phyloP scores from a whole-genome alignment of 1,140 invertebrate genomes.

The Saccostrea cuccullata region DNA sequence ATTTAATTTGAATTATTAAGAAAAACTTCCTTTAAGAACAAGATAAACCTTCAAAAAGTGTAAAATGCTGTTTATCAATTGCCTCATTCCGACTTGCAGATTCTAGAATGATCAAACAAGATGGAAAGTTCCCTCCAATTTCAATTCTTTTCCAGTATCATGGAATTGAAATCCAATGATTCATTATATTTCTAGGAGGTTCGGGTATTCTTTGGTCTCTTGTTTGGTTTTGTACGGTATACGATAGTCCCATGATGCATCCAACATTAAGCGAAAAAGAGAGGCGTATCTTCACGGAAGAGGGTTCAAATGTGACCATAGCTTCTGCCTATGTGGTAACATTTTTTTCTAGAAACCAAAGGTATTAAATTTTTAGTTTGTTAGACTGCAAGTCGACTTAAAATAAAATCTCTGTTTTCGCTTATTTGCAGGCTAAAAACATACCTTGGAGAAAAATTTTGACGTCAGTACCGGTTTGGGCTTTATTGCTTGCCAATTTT shows the following conservation, averaged over 20 bases:
- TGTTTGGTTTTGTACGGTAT: slow-evolving; percentile 57
- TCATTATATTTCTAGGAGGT: slow-evolving; percentile 47
- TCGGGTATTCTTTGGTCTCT: slow-evolving; percentile 63
- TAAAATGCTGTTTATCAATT: no score
- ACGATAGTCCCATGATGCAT: slow-evolving; percentile 58
- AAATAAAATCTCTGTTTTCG: neutral
- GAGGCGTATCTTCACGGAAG: slow-evolving; percentile 43
- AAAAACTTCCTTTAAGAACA: no score
- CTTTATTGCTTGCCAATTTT: slow-evolving; percentile 60
- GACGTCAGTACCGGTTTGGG: slow-evolving; percentile 60
- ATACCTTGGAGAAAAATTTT: slow-evolving; percentile 63
- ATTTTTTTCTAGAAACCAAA: neutral
- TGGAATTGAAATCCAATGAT: no score
- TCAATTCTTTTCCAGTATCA: no score
- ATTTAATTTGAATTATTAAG: no score
- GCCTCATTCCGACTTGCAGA: no score
- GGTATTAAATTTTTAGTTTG: neutral
- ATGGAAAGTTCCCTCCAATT: no score
- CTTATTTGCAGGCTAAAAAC: slow-evolving; percentile 45
- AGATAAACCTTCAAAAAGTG: no score
- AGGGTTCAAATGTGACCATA: slow-evolving; percentile 28
- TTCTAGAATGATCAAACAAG: no score
- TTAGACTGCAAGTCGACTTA: neutral
- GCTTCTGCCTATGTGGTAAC: neutral
- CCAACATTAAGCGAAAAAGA: slow-evolving; percentile 59